Evolutionary conservation across 1,140 invertebrate species (phyloP).

Genomic region (Halesus radiatus): DNA sequence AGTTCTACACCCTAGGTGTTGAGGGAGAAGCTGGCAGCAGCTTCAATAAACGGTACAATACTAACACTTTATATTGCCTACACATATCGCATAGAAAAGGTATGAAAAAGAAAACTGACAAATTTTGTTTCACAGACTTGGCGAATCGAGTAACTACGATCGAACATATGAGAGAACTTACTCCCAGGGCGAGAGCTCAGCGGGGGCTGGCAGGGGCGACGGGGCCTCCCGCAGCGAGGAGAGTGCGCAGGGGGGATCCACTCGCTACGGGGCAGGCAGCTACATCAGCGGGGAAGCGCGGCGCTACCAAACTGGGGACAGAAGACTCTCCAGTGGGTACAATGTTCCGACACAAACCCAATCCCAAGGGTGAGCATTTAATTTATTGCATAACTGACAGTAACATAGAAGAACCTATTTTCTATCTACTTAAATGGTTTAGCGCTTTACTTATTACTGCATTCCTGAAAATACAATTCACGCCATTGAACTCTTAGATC

Average conservation of each 20-base stretch:
- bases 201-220: neutral
- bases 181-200: neutral
- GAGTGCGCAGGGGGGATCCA: constrained; percentile 40
- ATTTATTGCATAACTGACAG: neutral
- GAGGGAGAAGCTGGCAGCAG: constrained; percentile 67
- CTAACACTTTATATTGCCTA: neutral
- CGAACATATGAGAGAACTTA: neutral
- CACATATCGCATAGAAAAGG: neutral
- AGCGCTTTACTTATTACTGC: no score
- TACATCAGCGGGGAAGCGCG: constrained; percentile 47
- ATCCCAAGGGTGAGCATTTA: constrained; percentile 27
- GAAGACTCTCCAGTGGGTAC: constrained; percentile 35
- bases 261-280: constrained; percentile 47
- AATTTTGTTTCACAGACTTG: constrained; percentile 35
- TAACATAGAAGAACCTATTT: neutral
- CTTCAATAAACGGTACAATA: constrained; percentile 62
- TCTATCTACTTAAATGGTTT: no score
- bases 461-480: no score
- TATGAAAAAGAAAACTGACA: constrained; percentile 60
- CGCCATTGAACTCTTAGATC: no score
- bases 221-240: neutral
- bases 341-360: neutral
- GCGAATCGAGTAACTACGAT: constrained; percentile 18
- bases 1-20: constrained; percentile 54
- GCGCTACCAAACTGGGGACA: constrained; percentile 28